A percentile compares a stretch with the other conserved stretches of the same genome.
phyloP scores from a whole-genome alignment of 2,888 invertebrate species.

The Anticlea derivata region DNA sequence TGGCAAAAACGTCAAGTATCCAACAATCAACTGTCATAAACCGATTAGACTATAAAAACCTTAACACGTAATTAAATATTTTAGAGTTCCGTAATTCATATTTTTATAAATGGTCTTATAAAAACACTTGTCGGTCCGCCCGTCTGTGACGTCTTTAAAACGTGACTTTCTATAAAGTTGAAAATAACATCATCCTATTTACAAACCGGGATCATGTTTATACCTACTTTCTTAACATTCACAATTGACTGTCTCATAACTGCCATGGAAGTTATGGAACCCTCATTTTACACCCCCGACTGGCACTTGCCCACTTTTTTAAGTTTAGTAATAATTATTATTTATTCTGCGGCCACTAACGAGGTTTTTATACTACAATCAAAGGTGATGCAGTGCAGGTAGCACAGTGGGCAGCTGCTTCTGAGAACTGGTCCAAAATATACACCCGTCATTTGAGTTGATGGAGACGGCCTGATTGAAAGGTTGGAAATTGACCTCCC shows the following conservation, averaged over 20 bases:
- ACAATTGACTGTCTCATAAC: no score
- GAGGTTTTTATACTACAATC: constrained; percentile 68
- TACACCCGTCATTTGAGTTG: constrained; percentile 48
- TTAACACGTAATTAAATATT: constrained; percentile 7
- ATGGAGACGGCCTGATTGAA: constrained; percentile 53
- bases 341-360: constrained; percentile 52
- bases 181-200: no score
- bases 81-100: background rate
- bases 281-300: background rate
- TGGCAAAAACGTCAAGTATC: constrained; percentile 52
- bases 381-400: constrained; percentile 48
- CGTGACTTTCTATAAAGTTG: no score
- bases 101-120: background rate
- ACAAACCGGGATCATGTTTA: no score
- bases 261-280: background rate
- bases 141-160: no score
- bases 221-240: no score
- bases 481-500: constrained; percentile 44
- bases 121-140: no score
- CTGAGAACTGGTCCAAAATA: constrained; percentile 38
- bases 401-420: constrained; percentile 37
- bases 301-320: constrained; percentile 5
- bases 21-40: constrained; percentile 72
- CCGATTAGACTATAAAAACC: constrained; percentile 55
- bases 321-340: constrained; percentile 17